Evolutionary conservation across 1,140 invertebrate species (phyloP).

Genomic region (Habropoda laboriosa): DNA sequence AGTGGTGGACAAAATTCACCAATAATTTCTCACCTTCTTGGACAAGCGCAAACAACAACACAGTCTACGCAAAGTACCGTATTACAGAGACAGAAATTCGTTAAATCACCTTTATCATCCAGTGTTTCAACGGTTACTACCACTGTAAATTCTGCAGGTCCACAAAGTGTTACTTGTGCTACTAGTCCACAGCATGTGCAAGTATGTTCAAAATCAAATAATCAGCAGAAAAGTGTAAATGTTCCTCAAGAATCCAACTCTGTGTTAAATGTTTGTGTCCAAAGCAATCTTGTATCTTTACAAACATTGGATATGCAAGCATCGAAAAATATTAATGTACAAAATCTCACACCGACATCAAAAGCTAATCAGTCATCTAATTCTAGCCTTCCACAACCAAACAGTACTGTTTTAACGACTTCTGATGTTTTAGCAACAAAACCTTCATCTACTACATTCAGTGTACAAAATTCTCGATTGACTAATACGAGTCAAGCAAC

Average conservation of each 20-base stretch:
- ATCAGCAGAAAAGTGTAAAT: slow-evolving; percentile 56
- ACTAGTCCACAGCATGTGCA: slow-evolving; percentile 71
- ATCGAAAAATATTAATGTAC: slow-evolving; percentile 60
- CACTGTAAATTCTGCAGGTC: slow-evolving; percentile 60
- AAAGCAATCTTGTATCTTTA: slow-evolving; percentile 52
- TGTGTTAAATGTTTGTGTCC: slow-evolving; percentile 54
- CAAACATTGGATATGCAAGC: slow-evolving; percentile 61
- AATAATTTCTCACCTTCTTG: slow-evolving; percentile 78
- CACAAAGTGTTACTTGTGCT: slow-evolving; percentile 64
- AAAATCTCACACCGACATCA: slow-evolving; percentile 56
- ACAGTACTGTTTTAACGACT: slow-evolving; percentile 41
- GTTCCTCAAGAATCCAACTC: slow-evolving; percentile 60
- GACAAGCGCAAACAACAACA: slow-evolving; percentile 70
- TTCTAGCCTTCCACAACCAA: slow-evolving; percentile 50
- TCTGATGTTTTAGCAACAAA: slow-evolving; percentile 52
- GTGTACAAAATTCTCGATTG: slow-evolving; percentile 56
- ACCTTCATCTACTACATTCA: slow-evolving; percentile 45
- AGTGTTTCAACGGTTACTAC: slow-evolving; percentile 43
- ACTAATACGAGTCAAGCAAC: slow-evolving; percentile 48
- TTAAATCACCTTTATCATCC: slow-evolving; percentile 68
- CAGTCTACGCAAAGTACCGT: slow-evolving; percentile 66
- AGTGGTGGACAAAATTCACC: slow-evolving; percentile 76
- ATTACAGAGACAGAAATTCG: slow-evolving; percentile 68
- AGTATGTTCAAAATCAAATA: slow-evolving; percentile 64
- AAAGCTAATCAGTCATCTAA: slow-evolving; percentile 64